Evolutionary conservation across 2,888 invertebrate genomes (phyloP).

Genomic region (Heliconius hortense): DNA sequence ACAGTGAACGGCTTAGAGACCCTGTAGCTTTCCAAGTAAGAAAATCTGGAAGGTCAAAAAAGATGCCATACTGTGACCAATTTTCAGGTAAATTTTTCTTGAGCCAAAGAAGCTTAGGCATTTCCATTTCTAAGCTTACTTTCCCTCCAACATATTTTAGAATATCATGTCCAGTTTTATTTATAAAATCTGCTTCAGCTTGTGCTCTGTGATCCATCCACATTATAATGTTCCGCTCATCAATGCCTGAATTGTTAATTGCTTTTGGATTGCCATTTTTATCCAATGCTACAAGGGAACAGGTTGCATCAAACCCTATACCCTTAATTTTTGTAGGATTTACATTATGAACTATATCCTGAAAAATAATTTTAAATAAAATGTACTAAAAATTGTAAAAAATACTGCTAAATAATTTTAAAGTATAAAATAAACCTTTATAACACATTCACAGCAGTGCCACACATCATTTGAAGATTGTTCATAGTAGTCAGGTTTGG

Average conservation of each 20-base stretch:
- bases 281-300: conserved; percentile 93
- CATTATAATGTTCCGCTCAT: conserved; percentile 91
- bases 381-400: neutral
- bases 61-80: conserved; percentile 87
- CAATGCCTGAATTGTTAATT: conserved; percentile 84
- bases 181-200: conserved; percentile 90
- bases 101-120: conserved; percentile 96
- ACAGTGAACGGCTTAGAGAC: conserved; percentile 88
- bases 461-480: conserved; percentile 96
- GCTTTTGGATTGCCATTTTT: conserved; percentile 85
- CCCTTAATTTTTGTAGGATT: conserved; percentile 86
- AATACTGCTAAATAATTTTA: neutral
- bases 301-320: conserved; percentile 97
- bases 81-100: conserved; percentile 86
- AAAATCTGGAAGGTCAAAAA: conserved; percentile 96
- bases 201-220: conserved; percentile 97
- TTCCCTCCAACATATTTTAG: conserved; percentile 94
- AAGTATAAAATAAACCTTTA: conserved; percentile 83
- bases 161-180: conserved; percentile 87
- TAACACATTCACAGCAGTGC: conserved; percentile 86
- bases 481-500: conserved; percentile 89
- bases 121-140: conserved; percentile 98
- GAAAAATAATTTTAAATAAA: conserved; percentile 41
- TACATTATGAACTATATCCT: conserved; percentile 83
- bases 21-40: conserved; percentile 96